Conservation (phyloP, 2,113 vertebrate species). For the Misgurnus anguillicaudatus region DNA sequence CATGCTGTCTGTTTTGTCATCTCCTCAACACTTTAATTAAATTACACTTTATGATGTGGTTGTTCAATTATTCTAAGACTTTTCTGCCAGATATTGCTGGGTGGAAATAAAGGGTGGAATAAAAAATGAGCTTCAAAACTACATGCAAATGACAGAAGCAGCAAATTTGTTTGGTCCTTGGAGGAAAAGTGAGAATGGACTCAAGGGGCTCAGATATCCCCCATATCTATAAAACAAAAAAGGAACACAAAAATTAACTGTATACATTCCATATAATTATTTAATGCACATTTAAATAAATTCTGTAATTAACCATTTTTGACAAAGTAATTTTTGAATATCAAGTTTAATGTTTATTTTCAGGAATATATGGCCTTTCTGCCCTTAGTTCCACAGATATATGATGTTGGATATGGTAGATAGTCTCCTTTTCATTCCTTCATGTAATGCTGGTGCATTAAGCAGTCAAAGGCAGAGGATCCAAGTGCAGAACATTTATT, state of each 20-base stretch:
- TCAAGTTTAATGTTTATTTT: too few species aligned
- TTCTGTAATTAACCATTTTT: too few species aligned
- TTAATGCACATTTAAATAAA: too few species aligned
- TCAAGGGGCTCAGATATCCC: neutral
- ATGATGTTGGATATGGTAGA: too few species aligned
- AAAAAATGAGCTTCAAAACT: conserved; percentile 23
- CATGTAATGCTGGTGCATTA: too few species aligned
- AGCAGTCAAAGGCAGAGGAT: too few species aligned
- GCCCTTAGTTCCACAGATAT: too few species aligned
- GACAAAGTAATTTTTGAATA: too few species aligned
- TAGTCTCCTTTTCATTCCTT: too few species aligned
- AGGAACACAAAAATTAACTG: neutral
- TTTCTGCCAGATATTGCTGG: conserved; percentile 9
- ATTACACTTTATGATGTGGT: conserved; percentile 19
- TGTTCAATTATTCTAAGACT: conserved; percentile 26
- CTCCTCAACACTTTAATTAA: conserved; percentile 20
- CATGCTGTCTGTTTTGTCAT: neutral
- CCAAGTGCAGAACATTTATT: too few species aligned
- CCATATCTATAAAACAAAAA: conserved; percentile 23
- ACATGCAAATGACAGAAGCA: neutral
- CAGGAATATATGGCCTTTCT: too few species aligned
- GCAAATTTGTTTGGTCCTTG: conserved; percentile 21
- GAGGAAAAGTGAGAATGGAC: conserved; percentile 11
- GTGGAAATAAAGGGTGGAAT: conserved; percentile 9
- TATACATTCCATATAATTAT: neutral